These are phyloP conservation scores for Chlorops oryzae DNA, from an alignment of 1,140 invertebrate genomes.

Conservation along the genomic window DNA sequence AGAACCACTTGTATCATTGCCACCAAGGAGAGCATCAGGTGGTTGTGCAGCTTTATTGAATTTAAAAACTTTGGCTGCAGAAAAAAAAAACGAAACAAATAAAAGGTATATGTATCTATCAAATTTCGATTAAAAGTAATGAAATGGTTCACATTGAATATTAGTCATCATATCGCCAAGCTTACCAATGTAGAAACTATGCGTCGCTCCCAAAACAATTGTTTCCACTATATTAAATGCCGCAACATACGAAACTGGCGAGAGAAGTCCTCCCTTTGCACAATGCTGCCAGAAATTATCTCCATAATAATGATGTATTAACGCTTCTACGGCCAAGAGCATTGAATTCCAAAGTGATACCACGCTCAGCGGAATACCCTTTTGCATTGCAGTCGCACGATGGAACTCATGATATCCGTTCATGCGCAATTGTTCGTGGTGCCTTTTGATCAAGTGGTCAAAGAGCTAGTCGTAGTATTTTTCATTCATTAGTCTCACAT, in stretches of 20 bases:
- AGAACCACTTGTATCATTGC: slow-evolving; percentile 51
- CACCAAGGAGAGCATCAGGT: slow-evolving; percentile 54
- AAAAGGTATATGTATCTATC: slow-evolving; percentile 10
- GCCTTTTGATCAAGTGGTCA: slow-evolving; percentile 54
- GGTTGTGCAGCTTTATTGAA: slow-evolving; percentile 55
- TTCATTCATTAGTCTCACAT: background rate
- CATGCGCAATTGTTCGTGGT: slow-evolving; percentile 55
- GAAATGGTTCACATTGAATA: background rate
- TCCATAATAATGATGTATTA: slow-evolving; percentile 60
- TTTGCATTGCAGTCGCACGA: slow-evolving; percentile 55
- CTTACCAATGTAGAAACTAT: slow-evolving; percentile 58
- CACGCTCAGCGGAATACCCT: slow-evolving; percentile 57
- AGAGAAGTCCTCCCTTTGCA: slow-evolving; percentile 50
- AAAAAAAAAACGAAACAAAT: slow-evolving; percentile 14
- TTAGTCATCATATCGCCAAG: slow-evolving; percentile 13
- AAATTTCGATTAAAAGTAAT: slow-evolving; percentile 3
- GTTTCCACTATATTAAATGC: slow-evolving; percentile 54
- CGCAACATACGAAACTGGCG: slow-evolving; percentile 56
- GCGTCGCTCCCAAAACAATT: slow-evolving; percentile 52
- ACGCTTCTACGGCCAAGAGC: slow-evolving; percentile 54
- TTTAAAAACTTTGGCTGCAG: slow-evolving; percentile 52
- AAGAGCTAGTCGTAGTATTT: slow-evolving; percentile 43
- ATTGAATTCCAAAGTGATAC: slow-evolving; percentile 58
- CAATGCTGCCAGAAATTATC: slow-evolving; percentile 56
- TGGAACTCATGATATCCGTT: slow-evolving; percentile 64